Percentiles rank a stretch among this genome's conserved stretches.
phyloP scores from a whole-genome alignment of 2,797 vertebrate species.

The Craterocephalus amniculus region DNA sequence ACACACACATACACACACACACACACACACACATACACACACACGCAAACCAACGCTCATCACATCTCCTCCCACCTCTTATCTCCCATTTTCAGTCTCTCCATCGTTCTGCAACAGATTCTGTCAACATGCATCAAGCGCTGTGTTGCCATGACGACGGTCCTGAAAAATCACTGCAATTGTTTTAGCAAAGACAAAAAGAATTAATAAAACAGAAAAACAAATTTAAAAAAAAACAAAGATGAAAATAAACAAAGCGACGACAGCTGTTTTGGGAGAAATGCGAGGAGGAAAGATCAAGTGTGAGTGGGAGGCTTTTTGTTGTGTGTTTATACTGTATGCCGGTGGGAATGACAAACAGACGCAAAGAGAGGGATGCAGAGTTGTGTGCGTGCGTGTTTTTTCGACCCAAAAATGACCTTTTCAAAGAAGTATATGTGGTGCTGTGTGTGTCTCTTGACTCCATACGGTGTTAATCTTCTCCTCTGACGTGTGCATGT shows the following conservation, averaged over 20 bases:
- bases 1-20: slow-evolving; percentile 13
- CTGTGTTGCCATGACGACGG: slow-evolving; percentile 70
- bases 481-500: slow-evolving; percentile 15
- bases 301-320: slow-evolving; percentile 15
- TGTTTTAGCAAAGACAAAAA: slow-evolving; percentile 73
- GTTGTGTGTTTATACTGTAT: slow-evolving; percentile 26
- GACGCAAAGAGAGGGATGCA: slow-evolving; percentile 2
- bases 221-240: slow-evolving; percentile 19
- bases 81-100: slow-evolving; percentile 75
- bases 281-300: slow-evolving; percentile 12
- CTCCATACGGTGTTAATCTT: slow-evolving; percentile 28
- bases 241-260: slow-evolving; percentile 20
- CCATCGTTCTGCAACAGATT: slow-evolving; percentile 74
- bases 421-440: slow-evolving; percentile 12
- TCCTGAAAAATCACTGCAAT: slow-evolving; percentile 76
- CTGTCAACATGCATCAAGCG: slow-evolving; percentile 79
- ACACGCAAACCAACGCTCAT: slow-evolving; percentile 9
- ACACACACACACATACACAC: slow-evolving; percentile 5
- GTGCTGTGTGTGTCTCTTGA: neutral
- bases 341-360: slow-evolving; percentile 16
- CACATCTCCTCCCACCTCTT: slow-evolving; percentile 72
- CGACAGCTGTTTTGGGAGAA: slow-evolving; percentile 57
- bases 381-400: slow-evolving; percentile 24
- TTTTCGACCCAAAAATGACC: slow-evolving; percentile 70
- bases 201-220: slow-evolving; percentile 8